Base-by-base conservation (phyloP, 2,888 invertebrate genomes). In the Synergus laeviventris region DNA sequence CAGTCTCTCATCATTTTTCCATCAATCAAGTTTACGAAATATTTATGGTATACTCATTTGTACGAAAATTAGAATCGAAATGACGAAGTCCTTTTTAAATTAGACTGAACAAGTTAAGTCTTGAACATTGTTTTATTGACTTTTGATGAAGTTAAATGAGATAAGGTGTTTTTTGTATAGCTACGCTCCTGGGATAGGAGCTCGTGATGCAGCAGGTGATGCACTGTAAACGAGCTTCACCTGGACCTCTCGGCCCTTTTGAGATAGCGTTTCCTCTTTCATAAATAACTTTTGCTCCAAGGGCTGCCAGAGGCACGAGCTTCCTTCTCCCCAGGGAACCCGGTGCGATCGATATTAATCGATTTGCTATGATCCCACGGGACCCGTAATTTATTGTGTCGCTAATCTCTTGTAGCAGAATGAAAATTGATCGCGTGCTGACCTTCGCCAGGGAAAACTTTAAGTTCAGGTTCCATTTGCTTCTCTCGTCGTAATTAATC, bases 171-270 rank as follows among this genome's bases (percentile, higher is more conserved):
- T 31, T 66, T 45, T 21, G 42, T 39, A 16, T 66, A 45, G 45
- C 16, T 45, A 45, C 42, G 31, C 2, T 45, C 66, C 42, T 66
- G 66, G 42, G 45, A 66, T 66, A 45, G 16, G 42, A 74, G 61
- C 81, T 80, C 77, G 70, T 77, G 73, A 80, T 84, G 83, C 86
- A 85, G 87, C 87, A 87, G 87, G 87, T 87, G 87, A 85, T 84
- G 83, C 79, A 75, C 80, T 24, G 81, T 82, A 59, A 80, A 75
- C 77, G 76, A 79, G 82, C 76, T 78, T 85, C 86, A 86, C 86
- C 86, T 87, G 86, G 87, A 82, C 81, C 81, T 81, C 76, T 78
- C 77, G 56, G 81, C 79, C 82, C 80, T 66, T 66, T 66, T 83
- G 70, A 66, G 66, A 66, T 74, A 75, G 76, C 77, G 77, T 81